phyloP scores from a whole-genome alignment of 2,888 invertebrate species.

The Sceliomorpha sp. region DNA sequence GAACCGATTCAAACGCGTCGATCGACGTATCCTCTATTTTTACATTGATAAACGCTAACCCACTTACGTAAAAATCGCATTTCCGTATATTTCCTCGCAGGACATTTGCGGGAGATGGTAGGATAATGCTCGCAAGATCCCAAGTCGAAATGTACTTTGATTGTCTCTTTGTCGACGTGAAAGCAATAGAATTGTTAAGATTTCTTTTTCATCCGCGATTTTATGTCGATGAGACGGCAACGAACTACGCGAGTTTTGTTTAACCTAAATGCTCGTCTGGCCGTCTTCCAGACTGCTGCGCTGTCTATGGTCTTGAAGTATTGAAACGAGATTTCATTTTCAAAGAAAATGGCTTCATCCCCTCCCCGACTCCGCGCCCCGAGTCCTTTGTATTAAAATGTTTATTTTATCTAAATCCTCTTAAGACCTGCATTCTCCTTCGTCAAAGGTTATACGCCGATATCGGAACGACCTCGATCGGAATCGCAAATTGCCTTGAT shows the following conservation, averaged over 20 bases:
- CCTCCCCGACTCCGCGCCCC: conserved; percentile 12
- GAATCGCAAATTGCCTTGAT: conserved; percentile 16
- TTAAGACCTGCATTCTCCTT: conserved; percentile 22
- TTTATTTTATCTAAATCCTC: conserved; percentile 46
- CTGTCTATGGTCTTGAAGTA: conserved; percentile 51
- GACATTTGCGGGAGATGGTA: too few relatives aligned
- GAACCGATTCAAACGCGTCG: too few relatives aligned
- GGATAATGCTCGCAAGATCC: conserved; percentile 22
- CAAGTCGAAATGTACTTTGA: conserved; percentile 7
- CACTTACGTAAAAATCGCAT: too few relatives aligned
- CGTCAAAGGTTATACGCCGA: conserved; percentile 31
- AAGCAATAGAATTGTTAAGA: conserved; percentile 24
- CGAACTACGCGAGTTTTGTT: conserved; percentile 55
- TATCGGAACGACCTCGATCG: conserved; percentile 15
- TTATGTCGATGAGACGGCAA: conserved; percentile 34
- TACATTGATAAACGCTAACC: too few relatives aligned
- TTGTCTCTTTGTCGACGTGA: conserved; percentile 17
- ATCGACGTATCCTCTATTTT: too few relatives aligned
- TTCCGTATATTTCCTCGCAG: too few relatives aligned
- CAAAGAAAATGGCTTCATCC: conserved; percentile 49
- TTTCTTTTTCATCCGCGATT: conserved; percentile 30
- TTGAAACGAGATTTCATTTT: conserved; percentile 52
- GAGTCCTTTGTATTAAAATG: conserved; percentile 39
- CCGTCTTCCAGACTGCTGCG: conserved; percentile 65
- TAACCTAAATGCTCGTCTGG: conserved; percentile 65